Evolutionary conservation across 2,888 invertebrate genomes (phyloP), one percentile per base, ranked within the genome.

Genomic region (Caenorhabditis sp.): DNA sequence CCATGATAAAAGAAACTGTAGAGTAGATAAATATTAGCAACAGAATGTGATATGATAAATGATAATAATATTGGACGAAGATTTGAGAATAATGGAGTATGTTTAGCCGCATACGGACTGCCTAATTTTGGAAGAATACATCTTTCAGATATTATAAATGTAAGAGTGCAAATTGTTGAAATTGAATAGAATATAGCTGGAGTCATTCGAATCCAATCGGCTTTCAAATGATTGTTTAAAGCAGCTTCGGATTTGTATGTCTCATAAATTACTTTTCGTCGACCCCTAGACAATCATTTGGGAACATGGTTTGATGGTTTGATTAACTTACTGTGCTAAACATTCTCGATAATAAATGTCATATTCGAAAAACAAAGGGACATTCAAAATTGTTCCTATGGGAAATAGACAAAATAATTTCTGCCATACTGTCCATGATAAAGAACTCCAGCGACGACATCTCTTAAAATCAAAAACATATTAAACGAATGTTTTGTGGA

Each of bases 361-460:
- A 68, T 75, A 79, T 62, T 81, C 81, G 54, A 81, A 81, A 14
- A 76, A 78, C 0, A 81, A 61, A 0, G 79, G 74, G 10, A 80
- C 71, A 27, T 81, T 81, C 6, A 75, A 67, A n/a, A 81, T 81
- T 1, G 77, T 80, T 14, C 79, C 81, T 36, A 81, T 72, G 0
- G 81, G 81, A 4, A 81, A 63, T n/a, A 81, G 62, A 55, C 74
- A 80, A 36, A 78, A 81, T 0, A 80, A 69, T 60, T 81, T 81
- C 37, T 78, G 60, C 81, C 81, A 81, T 1, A 79, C 81, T 1
- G 80, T 76, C 81, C 81, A 81, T 0, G 76, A 74, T 1, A 68
- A 62, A 1, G 79, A 73, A 36, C 68, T 81, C 81, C 81, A 81
- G 24, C 78, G 75, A 24, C 81, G 79, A 51, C 76, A 78, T 51